Evolutionary conservation across 2,797 vertebrate genomes (phyloP).

Genomic region (Gymnodraco acuticeps): DNA sequence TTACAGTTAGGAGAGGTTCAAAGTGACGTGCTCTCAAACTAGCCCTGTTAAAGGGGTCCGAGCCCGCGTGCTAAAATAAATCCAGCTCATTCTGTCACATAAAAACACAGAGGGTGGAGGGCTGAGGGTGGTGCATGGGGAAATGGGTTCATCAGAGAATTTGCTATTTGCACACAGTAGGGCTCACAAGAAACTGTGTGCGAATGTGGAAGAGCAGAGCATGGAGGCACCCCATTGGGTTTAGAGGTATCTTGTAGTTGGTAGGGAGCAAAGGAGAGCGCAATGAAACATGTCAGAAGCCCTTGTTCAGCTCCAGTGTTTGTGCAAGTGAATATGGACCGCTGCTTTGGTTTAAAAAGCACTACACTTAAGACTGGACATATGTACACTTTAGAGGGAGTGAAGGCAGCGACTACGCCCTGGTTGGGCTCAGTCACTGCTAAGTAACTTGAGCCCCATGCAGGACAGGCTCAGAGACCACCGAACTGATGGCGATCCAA

Average conservation of each 20-base stretch:
- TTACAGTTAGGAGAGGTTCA: constrained; percentile 69
- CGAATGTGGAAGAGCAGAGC: constrained; percentile 32
- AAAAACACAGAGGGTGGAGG: constrained; percentile 53
- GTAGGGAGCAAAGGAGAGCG: constrained; percentile 32
- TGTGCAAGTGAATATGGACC: constrained; percentile 12
- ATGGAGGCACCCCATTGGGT: constrained; percentile 31
- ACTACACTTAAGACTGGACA: constrained; percentile 12
- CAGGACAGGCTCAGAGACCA: constrained; percentile 68
- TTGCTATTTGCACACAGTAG: constrained; percentile 31
- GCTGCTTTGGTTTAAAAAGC: constrained; percentile 34
- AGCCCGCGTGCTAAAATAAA: constrained; percentile 62
- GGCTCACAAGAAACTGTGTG: constrained; percentile 15
- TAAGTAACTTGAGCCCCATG: constrained; percentile 66
- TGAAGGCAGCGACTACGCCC: constrained; percentile 11
- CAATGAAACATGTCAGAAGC: constrained; percentile 47
- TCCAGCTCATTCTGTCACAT: constrained; percentile 61
- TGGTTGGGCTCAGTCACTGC: constrained; percentile 38
- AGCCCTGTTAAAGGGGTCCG: constrained; percentile 58
- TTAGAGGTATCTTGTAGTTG: constrained; percentile 50
- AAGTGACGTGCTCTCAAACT: constrained; percentile 22
- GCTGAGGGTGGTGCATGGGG: constrained; percentile 10
- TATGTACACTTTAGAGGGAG: constrained; percentile 11
- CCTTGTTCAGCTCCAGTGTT: constrained; percentile 14
- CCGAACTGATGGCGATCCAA: constrained; percentile 77
- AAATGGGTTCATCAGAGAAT: constrained; percentile 41